Conservation (phyloP, 2,888 invertebrate genomes). For the Hydrotaea cyrtoneurina region DNA sequence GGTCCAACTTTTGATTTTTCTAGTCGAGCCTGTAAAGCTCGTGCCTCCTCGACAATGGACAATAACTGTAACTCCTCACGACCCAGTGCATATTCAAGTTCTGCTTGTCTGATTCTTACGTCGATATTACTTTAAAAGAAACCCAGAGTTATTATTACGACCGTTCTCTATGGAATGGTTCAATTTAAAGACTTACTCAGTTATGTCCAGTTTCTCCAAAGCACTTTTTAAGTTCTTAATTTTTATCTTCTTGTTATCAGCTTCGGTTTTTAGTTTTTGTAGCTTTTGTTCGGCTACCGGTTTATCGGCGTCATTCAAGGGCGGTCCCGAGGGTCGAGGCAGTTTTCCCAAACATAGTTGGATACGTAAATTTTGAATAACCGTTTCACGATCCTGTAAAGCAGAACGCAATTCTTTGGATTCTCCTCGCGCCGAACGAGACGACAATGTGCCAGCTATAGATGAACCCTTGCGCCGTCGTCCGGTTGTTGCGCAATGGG, state of each 20-base stretch:
- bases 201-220: constrained; percentile 91
- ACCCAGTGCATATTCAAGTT: constrained; percentile 93
- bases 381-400: constrained; percentile 89
- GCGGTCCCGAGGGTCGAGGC: constrained; percentile 80
- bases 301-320: constrained; percentile 82
- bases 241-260: constrained; percentile 88
- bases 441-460: constrained; percentile 74
- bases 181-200: constrained; percentile 85
- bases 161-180: not conserved
- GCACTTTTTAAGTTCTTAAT: constrained; percentile 91
- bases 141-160: not conserved
- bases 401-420: constrained; percentile 86
- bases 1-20: constrained; percentile 85
- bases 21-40: constrained; percentile 88
- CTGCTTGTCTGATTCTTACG: constrained; percentile 93
- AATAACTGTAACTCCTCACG: constrained; percentile 93
- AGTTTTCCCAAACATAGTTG: constrained; percentile 79
- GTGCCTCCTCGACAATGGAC: constrained; percentile 91
- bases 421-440: constrained; percentile 74
- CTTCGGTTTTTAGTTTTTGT: constrained; percentile 84
- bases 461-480: constrained; percentile 82
- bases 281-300: constrained; percentile 84
- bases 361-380: constrained; percentile 86
- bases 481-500: constrained; percentile 78
- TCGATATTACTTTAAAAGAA: constrained; percentile 88